A percentile compares a stretch with the other conserved stretches of the same genome.
phyloP scores from a whole-genome alignment of 2,113 vertebrate genomes.

The Brachirus orientalis region DNA sequence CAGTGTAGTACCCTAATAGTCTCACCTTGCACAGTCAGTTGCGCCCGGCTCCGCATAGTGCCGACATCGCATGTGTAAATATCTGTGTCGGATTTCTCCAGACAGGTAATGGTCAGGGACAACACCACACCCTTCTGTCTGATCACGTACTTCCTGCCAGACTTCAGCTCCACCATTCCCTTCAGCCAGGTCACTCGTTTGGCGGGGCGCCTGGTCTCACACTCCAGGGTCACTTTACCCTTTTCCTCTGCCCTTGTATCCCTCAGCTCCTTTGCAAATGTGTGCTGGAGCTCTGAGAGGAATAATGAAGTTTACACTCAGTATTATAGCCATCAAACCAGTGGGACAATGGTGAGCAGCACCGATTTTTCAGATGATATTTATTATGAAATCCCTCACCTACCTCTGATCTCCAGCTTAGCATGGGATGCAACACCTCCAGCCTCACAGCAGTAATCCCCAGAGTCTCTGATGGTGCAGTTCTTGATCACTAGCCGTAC shows the following conservation, averaged over 20 bases:
- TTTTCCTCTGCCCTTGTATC: slow-evolving; percentile 85
- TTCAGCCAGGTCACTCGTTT: slow-evolving; percentile 88
- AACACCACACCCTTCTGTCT: slow-evolving; percentile 85
- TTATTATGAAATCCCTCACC: slow-evolving; percentile 9
- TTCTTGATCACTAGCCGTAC: slow-evolving; percentile 83
- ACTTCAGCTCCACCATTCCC: slow-evolving; percentile 84
- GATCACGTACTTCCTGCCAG: slow-evolving; percentile 82
- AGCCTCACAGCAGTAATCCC: slow-evolving; percentile 90
- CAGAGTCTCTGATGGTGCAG: slow-evolving; percentile 84
- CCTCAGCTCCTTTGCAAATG: slow-evolving; percentile 85
- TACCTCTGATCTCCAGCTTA: slow-evolving; percentile 88
- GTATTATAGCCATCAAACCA: neutral
- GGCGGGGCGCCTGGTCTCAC: slow-evolving; percentile 84
- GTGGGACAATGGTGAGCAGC: too few species aligned
- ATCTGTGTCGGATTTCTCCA: slow-evolving; percentile 87
- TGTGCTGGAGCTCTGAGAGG: slow-evolving; percentile 87
- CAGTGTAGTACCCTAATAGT: neutral
- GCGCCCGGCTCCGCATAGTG: slow-evolving; percentile 86
- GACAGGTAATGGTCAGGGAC: slow-evolving; percentile 84
- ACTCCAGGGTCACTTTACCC: slow-evolving; percentile 82
- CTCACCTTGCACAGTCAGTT: slow-evolving; percentile 88
- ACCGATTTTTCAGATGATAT: neutral
- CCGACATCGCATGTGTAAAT: slow-evolving; percentile 90
- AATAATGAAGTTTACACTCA: neutral
- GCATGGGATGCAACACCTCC: slow-evolving; percentile 84